A percentile compares a stretch with the other conserved stretches of the same genome.
Conservation (phyloP, 2,113 vertebrate species). For the Eptatretus burgeri region DNA sequence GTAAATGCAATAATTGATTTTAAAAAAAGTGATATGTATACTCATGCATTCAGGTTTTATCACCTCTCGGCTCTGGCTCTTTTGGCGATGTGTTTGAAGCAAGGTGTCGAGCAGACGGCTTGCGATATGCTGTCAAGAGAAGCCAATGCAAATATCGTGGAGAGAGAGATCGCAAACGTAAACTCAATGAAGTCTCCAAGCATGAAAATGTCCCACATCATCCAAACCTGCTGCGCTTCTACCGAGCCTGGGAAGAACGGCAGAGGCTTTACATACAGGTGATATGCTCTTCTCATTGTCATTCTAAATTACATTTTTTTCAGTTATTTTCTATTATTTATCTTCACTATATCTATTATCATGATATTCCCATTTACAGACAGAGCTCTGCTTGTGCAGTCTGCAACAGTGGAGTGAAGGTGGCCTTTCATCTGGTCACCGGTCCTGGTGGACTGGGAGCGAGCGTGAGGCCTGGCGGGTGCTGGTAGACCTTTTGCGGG, state of each 20-base stretch:
- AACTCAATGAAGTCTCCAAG: constrained; percentile 34
- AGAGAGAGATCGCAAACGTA: constrained; percentile 26
- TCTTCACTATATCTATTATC: no score
- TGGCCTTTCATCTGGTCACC: background rate
- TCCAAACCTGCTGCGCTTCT: constrained; percentile 32
- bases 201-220: constrained; percentile 39
- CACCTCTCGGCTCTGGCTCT: constrained; percentile 36
- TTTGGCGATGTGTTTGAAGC: constrained; percentile 67
- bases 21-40: no score
- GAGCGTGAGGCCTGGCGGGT: constrained; percentile 32
- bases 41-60: constrained; percentile 18
- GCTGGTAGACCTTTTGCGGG: constrained; percentile 37
- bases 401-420: constrained; percentile 31
- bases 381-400: constrained; percentile 39
- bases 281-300: background rate
- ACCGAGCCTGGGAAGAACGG: constrained; percentile 45
- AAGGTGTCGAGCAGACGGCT: constrained; percentile 25
- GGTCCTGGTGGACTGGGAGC: constrained; percentile 14
- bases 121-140: constrained; percentile 44
- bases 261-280: constrained; percentile 33
- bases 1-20: no score
- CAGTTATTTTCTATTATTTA: no score
- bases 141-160: constrained; percentile 38
- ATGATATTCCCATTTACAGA: constrained; percentile 16
- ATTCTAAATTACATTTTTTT: no score